Percentiles rank a stretch among this genome's conserved stretches.
These are phyloP conservation scores for Medauroidea extradentata DNA, from an alignment of 1,140 invertebrate species.

Conservation along the genomic window DNA sequence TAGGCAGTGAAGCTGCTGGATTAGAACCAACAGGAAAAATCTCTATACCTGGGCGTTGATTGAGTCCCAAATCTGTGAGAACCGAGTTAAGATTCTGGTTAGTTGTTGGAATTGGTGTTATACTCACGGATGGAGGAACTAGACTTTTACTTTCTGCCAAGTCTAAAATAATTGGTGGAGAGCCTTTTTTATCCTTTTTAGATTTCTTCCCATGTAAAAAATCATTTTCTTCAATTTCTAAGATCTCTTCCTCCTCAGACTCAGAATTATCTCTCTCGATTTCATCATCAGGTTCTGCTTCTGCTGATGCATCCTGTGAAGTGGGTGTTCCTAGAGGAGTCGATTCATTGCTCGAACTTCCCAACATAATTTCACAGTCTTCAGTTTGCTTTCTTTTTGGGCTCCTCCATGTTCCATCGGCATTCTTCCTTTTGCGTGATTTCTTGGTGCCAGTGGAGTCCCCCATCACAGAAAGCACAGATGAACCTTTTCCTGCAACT, in stretches of 20 bases:
- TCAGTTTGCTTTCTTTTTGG: conserved; percentile 25
- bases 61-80: conserved; percentile 55
- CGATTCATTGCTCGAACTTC: conserved; percentile 62
- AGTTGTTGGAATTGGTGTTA: conserved; percentile 62
- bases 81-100: conserved; percentile 57
- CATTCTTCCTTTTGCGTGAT: not conserved
- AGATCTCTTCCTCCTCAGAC: conserved; percentile 55
- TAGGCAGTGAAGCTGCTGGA: conserved; percentile 58
- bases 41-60: conserved; percentile 70
- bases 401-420: conserved; percentile 6
- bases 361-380: conserved; percentile 48
- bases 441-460: conserved; percentile 1
- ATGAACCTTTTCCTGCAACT: not conserved
- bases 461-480: not conserved
- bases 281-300: conserved; percentile 47
- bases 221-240: conserved; percentile 45
- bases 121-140: conserved; percentile 70
- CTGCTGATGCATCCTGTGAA: conserved; percentile 44
- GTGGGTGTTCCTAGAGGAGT: conserved; percentile 50
- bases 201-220: conserved; percentile 31
- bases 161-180: conserved; percentile 37
- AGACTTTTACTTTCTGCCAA: conserved; percentile 41
- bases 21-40: conserved; percentile 68
- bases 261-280: conserved; percentile 29
- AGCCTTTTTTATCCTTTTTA: conserved; percentile 42